phyloP scores from a whole-genome alignment of 2,113 vertebrate species.

The Tragulus kanchil region DNA sequence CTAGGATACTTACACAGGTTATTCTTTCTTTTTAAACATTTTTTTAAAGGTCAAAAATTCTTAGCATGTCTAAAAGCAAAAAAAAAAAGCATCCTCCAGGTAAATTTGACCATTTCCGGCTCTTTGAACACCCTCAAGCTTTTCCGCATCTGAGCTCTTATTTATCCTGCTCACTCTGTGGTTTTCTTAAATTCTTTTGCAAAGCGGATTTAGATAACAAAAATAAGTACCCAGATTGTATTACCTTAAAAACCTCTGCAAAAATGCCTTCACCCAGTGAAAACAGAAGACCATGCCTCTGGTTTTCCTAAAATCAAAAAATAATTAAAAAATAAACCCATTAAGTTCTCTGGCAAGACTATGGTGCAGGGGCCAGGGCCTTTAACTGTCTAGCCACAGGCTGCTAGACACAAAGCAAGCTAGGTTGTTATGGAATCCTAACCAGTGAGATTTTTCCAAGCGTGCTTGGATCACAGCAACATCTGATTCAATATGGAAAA shows the following conservation, averaged over 20 bases:
- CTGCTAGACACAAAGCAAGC: background rate
- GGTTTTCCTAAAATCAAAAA: slow-evolving; percentile 52
- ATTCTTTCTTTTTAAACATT: slow-evolving; percentile 1
- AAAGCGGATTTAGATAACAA: slow-evolving; percentile 48
- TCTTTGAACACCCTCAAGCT: background rate
- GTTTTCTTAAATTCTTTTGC: slow-evolving; percentile 58
- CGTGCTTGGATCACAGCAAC: slow-evolving; percentile 58
- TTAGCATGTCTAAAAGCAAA: slow-evolving; percentile 47
- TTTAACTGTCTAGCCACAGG: background rate
- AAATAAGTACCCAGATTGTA: slow-evolving; percentile 14
- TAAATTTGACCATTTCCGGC: slow-evolving; percentile 45
- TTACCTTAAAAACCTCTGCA: slow-evolving; percentile 44
- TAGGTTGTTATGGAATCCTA: slow-evolving; percentile 6
- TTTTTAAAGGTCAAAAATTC: slow-evolving; percentile 68
- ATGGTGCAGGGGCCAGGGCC: background rate
- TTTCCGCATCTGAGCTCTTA: slow-evolving; percentile 49
- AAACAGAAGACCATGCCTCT: slow-evolving; percentile 10
- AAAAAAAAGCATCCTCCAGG: slow-evolving; percentile 21
- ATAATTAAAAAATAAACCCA: too few relatives aligned
- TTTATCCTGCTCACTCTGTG: slow-evolving; percentile 9
- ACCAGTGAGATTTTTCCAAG: slow-evolving; percentile 70
- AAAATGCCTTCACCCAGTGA: slow-evolving; percentile 11
- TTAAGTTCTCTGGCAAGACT: too few relatives aligned
- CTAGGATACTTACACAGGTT: background rate
- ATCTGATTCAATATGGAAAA: slow-evolving; percentile 81